A percentile compares a stretch with the other conserved stretches of the same genome.
phyloP scores from a whole-genome alignment of 92 coral and sea anemone genomes.

The Siderastrea radians region DNA sequence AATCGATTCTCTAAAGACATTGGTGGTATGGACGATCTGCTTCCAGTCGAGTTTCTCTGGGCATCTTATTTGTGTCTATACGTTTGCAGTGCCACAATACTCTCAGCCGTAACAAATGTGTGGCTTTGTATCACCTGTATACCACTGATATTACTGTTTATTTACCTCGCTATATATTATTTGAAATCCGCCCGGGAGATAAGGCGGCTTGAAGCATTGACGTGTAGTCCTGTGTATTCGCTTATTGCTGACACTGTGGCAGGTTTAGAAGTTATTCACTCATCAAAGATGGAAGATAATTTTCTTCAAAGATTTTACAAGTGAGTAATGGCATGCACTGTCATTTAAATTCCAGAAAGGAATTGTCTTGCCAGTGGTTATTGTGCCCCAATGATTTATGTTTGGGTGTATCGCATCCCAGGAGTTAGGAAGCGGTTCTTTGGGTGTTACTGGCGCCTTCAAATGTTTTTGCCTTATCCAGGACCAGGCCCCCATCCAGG shows the following conservation, averaged over 20 bases:
- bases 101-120: slow-evolving; percentile 51
- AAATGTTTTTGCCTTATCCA: too few species aligned
- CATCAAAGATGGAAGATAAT: slow-evolving; percentile 33
- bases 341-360: too few species aligned
- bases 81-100: slow-evolving; percentile 30
- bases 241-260: slow-evolving; percentile 58
- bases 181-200: slow-evolving; percentile 66
- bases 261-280: slow-evolving; percentile 61
- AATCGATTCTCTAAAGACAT: slow-evolving; percentile 54
- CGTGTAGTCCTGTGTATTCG: slow-evolving; percentile 67
- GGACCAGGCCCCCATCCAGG: too few species aligned
- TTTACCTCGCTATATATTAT: slow-evolving; percentile 60
- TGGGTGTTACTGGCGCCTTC: too few species aligned
- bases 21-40: slow-evolving; percentile 1
- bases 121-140: slow-evolving; percentile 56
- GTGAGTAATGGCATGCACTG: neutral
- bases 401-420: too few species aligned
- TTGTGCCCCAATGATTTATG: too few species aligned
- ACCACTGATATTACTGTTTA: slow-evolving; percentile 47
- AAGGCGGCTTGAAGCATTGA: slow-evolving; percentile 57
- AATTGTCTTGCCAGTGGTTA: too few species aligned
- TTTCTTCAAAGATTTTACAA: slow-evolving; percentile 47
- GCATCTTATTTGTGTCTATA: slow-evolving; percentile 36
- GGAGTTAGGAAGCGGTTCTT: too few species aligned
- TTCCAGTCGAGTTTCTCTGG: neutral